Evolutionary conservation across 2,888 invertebrate species (phyloP), one percentile per base, ranked within the genome.

Genomic region (Girardia tigrina): DNA sequence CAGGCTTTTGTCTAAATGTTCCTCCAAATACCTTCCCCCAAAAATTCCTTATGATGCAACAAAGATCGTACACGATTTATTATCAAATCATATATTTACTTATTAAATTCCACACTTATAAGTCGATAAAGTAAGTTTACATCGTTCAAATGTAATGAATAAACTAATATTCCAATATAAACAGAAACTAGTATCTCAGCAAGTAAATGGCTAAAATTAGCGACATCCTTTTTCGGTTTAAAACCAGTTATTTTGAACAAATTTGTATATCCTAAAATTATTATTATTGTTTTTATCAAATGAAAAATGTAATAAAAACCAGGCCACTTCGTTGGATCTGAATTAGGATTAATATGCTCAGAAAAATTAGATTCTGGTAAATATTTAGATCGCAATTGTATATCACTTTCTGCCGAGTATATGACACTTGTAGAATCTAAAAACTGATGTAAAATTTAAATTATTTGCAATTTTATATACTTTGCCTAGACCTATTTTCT

Each of bases 161-260:
- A 94, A 77, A 94, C 90, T 78, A 97, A 88, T 70, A 98, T 86
- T 29, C 94, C 92, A 83, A 93, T 88, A 84, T 90, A 95, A 4
- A 95, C 92, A 0, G 94, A 91, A 26, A 93, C 89, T 84, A 94
- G 93, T 0, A 93, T 89, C 84, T 99, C 97, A 75, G 91, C 90
- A 26, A 99, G 87, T 12, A 99, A 86, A 27, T 95, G 90, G 79
- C 91, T 91, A 72, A 98, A 86, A 78, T 91, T 90, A 0, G 97
- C 97, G 0, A 92, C 90, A 81, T 92, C 91, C 81, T 93, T 92
- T 81, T 98, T 97, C 94, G 91, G 28, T 94, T 88, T 56, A 98
- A 86, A 56, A 8, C 56, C 56, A 56, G 23, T 12, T 6, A 56
- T n/a, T 56, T 56, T 77, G 91, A 92, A 0, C n/a, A 56, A 16